Evolutionary conservation across 2,797 vertebrate genomes (phyloP).

Genomic region (Sebastolobus alascanus): DNA sequence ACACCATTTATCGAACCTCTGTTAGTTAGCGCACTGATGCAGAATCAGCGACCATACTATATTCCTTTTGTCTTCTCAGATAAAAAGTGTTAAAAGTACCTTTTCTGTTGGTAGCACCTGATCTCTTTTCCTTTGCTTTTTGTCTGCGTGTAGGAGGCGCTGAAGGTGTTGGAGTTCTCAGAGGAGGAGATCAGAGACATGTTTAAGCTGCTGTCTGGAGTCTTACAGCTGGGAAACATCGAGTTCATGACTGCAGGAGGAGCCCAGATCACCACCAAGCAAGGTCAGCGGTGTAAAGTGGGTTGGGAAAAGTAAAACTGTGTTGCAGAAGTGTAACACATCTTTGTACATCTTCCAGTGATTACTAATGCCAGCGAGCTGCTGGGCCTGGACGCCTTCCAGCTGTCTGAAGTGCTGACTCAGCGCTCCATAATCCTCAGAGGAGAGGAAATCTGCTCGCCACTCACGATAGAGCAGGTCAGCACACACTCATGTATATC

Average conservation of each 20-base stretch:
- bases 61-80: background rate
- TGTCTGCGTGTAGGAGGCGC: conserved; percentile 85
- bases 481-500: background rate
- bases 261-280: conserved; percentile 93
- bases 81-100: background rate
- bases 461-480: conserved; percentile 95
- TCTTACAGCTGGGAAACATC: conserved; percentile 92
- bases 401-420: conserved; percentile 93
- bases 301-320: background rate
- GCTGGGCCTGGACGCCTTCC: conserved; percentile 92
- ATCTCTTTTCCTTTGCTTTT: background rate
- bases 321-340: background rate
- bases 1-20: background rate
- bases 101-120: background rate
- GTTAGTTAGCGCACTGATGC: background rate
- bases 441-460: conserved; percentile 95
- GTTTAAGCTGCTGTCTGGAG: conserved; percentile 93
- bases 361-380: conserved; percentile 90
- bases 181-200: conserved; percentile 94
- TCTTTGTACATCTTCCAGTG: conserved; percentile 79
- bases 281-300: conserved; percentile 78
- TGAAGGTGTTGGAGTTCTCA: conserved; percentile 92
- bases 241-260: conserved; percentile 96
- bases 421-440: conserved; percentile 95
- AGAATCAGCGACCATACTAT: background rate